Evolutionary conservation across 2,113 vertebrate species (phyloP).

Genomic region (Casuarius casuarius): DNA sequence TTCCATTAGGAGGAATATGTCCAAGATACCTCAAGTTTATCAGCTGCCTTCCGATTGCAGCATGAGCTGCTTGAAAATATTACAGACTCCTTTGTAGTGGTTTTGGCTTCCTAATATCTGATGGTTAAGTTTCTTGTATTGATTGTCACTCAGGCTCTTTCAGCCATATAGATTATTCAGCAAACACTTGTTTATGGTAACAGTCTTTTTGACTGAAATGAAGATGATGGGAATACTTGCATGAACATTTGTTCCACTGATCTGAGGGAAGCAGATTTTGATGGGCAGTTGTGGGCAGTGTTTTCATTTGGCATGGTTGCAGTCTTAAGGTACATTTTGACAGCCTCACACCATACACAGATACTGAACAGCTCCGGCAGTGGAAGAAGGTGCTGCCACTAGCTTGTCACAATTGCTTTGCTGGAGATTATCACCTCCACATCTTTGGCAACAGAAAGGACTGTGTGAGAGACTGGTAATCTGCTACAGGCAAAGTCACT

Average conservation of each 20-base stretch:
- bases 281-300: background rate
- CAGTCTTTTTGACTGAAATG: background rate
- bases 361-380: background rate
- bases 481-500: background rate
- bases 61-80: too few relatives aligned
- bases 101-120: too few relatives aligned
- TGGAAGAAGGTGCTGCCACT: background rate
- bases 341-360: background rate
- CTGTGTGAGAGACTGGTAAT: background rate
- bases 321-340: background rate
- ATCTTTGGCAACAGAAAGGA: background rate
- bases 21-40: background rate
- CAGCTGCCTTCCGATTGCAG: too few relatives aligned
- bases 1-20: background rate
- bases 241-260: background rate
- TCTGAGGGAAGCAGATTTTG: background rate
- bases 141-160: too few relatives aligned
- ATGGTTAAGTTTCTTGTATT: too few relatives aligned
- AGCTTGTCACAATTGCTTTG: background rate
- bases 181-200: too few relatives aligned
- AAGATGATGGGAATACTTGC: background rate
- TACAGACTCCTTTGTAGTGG: too few relatives aligned
- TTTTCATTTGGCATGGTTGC: background rate
- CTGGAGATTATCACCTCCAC: background rate
- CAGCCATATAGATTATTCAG: too few relatives aligned